Evolutionary conservation across 1,140 invertebrate genomes (phyloP).

Genomic region (Papilio polytes): DNA sequence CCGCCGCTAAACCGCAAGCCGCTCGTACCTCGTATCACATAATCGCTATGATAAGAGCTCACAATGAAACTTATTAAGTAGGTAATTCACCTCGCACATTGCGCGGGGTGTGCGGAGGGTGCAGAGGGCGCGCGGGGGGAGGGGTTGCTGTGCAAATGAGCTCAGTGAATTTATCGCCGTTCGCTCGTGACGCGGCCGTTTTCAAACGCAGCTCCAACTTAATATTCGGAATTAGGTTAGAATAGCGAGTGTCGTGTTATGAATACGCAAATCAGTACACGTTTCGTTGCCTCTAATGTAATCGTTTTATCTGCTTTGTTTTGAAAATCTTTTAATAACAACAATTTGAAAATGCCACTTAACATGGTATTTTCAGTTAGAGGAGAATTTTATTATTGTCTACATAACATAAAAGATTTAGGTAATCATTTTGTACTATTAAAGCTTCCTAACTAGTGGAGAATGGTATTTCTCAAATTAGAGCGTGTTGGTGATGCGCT

Average conservation of each 20-base stretch:
- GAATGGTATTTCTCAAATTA: background rate
- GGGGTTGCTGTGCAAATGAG: background rate
- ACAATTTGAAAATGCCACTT: background rate
- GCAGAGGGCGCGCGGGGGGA: too few species aligned
- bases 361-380: background rate
- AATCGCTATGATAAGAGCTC: constrained; percentile 17
- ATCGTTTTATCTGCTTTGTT: constrained; percentile 6
- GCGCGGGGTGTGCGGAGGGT: background rate
- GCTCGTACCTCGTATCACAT: background rate
- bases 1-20: constrained; percentile 1
- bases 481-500: background rate
- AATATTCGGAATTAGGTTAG: constrained; percentile 35
- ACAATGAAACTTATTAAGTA: constrained; percentile 27
- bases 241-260: constrained; percentile 11
- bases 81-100: constrained; percentile 18
- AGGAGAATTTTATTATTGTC: too few species aligned
- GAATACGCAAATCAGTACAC: constrained; percentile 30
- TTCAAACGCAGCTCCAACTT: background rate
- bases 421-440: too few species aligned
- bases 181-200: constrained; percentile 13
- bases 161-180: constrained; percentile 22
- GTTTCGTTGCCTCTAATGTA: background rate
- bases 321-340: background rate
- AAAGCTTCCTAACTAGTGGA: background rate
- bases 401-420: too few species aligned